A percentile compares a stretch with the other conserved stretches of the same genome.
These are phyloP conservation scores for Tyrophagus putrescentiae DNA, from an alignment of 1,140 invertebrate species.

Conservation along the genomic window DNA sequence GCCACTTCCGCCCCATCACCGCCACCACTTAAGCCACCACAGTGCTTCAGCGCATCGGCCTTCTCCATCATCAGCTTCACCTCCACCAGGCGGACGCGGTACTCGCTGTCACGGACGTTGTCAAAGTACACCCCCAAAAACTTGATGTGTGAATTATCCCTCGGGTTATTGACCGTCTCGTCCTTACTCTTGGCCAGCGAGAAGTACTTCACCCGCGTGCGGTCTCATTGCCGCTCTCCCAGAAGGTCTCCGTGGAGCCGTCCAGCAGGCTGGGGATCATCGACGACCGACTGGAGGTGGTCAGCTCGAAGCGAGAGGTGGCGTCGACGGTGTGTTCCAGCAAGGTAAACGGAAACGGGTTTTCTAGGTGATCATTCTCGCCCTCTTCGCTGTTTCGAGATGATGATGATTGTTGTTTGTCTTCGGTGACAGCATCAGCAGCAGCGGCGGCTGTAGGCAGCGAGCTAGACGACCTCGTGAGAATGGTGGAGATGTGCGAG, in stretches of 20 bases:
- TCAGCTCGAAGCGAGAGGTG: slow-evolving; percentile 57
- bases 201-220: slow-evolving; percentile 67
- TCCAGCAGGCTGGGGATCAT: slow-evolving; percentile 84
- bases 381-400: background rate
- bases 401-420: slow-evolving; percentile 1
- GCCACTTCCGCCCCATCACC: too few relatives aligned
- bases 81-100: slow-evolving; percentile 40
- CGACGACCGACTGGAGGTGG: slow-evolving; percentile 75
- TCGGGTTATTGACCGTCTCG: slow-evolving; percentile 28
- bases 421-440: too few relatives aligned
- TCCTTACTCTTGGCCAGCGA: slow-evolving; percentile 39
- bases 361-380: background rate
- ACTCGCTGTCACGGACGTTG: slow-evolving; percentile 69
- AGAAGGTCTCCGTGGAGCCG: slow-evolving; percentile 92
- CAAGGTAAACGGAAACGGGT: background rate
- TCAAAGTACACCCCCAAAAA: slow-evolving; percentile 71
- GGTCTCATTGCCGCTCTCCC: slow-evolving; percentile 96
- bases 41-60: background rate
- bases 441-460: too few relatives aligned
- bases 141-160: slow-evolving; percentile 40
- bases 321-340: slow-evolving; percentile 41
- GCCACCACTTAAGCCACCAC: background rate
- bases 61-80: slow-evolving; percentile 1
- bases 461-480: slow-evolving; percentile 72
- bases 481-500: slow-evolving; percentile 86